Percentiles rank a stretch among this genome's conserved stretches.
Evolutionary conservation across 2,113 vertebrate genomes (phyloP).

Genomic region (Epinephelus cyanopodus): DNA sequence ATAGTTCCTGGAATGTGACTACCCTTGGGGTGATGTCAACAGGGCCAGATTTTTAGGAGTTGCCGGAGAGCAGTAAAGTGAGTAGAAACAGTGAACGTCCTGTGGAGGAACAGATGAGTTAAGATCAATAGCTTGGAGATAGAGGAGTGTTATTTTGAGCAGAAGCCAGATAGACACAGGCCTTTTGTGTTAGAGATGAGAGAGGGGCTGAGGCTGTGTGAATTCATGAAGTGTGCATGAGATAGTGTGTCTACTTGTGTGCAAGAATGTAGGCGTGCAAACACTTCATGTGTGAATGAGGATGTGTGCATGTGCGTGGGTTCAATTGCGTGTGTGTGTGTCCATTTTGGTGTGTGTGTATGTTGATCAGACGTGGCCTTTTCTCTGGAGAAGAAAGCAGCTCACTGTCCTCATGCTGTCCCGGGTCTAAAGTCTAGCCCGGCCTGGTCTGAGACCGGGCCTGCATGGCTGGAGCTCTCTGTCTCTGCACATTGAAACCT

Average conservation of each 20-base stretch:
- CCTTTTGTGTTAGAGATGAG: conserved; percentile 66
- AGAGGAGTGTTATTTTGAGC: conserved; percentile 65
- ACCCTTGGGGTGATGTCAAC: conserved; percentile 39
- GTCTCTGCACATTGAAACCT: conserved; percentile 72
- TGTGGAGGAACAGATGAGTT: conserved; percentile 61
- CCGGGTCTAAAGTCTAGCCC: conserved; percentile 48
- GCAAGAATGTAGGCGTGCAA: conserved; percentile 17
- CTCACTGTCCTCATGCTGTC: conserved; percentile 66
- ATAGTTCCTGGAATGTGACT: conserved; percentile 54
- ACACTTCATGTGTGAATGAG: conserved; percentile 20
- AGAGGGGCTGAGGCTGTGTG: conserved; percentile 31
- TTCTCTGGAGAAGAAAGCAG: conserved; percentile 75
- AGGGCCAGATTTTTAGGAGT: conserved; percentile 52
- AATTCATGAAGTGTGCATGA: conserved; percentile 27
- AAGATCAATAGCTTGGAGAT: conserved; percentile 68
- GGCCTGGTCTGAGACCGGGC: conserved; percentile 51
- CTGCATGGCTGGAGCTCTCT: conserved; percentile 59
- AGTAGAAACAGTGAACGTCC: conserved; percentile 60
- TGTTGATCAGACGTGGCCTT: conserved; percentile 57
- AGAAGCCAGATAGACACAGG: conserved; percentile 62
- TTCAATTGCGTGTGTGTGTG: conserved; percentile 30
- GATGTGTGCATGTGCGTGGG: conserved; percentile 27
- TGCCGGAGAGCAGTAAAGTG: conserved; percentile 41
- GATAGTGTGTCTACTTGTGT: conserved; percentile 1
- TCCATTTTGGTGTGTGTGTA: conserved; percentile 32